Evolutionary conservation across 2,888 invertebrate species (phyloP), one percentile per base, ranked within the genome.

Genomic region (Sarcophaga variegata): DNA sequence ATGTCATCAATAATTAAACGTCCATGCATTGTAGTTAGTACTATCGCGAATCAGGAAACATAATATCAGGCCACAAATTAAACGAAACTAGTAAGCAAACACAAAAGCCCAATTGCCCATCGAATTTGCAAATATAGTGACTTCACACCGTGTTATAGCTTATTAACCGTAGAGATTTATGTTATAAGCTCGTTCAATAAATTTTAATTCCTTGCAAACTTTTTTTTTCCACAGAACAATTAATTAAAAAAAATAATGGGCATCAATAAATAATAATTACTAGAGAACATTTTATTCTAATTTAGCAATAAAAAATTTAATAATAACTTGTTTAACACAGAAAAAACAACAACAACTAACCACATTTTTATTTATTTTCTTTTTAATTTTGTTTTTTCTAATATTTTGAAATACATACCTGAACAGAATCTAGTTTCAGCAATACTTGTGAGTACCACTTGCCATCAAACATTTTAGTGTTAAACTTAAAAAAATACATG

Each of bases 341-440:
- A 54, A 54, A 86, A 67, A 22, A 72, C 47, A 22, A 72, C 47
- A 22, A 72, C 47, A 54, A 87, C 81, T 87, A 87, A 87, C 84
- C 25, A 69, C 77, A 72, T 83, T 78, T 84, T 80, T 86, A 89
- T 88, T 88, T 86, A 86, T 83, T 88, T 88, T 72, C 37, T 79
- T 87, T 89, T 88, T 88, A 83, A 85, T 88, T 89, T 88, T 89
- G n/a, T 76, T 88, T 54, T 80, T 80, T 66, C 47, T 71, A 76
- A 76, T 66, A 72, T 66, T 63, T 77, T 85, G 80, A 76, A 81
- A 77, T 76, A 76, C 75, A 84, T 49, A 84, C 84, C 64, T 77
- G 76, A 90, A 92, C 93, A 93, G 92, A 93, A 93, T 89, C 92
- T 93, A 92, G 93, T 93, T 91, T 93, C 93, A 90, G 93, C 93